Percentiles rank a stretch among this genome's conserved stretches.
phyloP scores from a whole-genome alignment of 2,113 vertebrate genomes.

The Salvator merianae region DNA sequence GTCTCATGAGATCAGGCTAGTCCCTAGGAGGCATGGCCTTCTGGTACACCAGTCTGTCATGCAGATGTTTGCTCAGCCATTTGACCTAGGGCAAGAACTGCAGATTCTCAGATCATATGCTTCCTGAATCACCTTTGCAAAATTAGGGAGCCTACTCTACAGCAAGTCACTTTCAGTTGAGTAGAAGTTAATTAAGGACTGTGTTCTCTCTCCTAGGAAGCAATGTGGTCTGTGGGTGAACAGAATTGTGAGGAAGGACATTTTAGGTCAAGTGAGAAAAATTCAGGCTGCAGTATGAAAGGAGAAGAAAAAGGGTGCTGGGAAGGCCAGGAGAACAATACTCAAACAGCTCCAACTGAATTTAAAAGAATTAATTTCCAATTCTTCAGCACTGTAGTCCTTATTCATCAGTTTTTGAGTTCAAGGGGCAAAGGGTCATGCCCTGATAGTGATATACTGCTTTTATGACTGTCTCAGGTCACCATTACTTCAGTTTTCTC shows the following conservation, averaged over 20 bases:
- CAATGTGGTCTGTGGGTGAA: background rate
- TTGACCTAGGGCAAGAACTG: background rate
- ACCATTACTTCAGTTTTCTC: slow-evolving; percentile 28
- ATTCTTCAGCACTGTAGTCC: background rate
- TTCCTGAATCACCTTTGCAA: background rate
- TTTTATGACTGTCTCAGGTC: background rate
- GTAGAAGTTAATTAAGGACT: background rate
- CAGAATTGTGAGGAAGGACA: background rate
- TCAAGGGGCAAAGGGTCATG: background rate
- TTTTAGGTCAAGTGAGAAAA: background rate
- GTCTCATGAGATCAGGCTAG: too few relatives aligned
- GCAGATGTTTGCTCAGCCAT: background rate
- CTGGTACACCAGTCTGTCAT: background rate
- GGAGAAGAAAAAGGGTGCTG: background rate
- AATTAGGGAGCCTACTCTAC: background rate
- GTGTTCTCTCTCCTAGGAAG: background rate
- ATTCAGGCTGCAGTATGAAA: background rate
- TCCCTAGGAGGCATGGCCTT: background rate
- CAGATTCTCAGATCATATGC: background rate
- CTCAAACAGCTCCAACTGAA: background rate
- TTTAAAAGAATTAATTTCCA: background rate
- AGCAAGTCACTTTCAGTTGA: background rate
- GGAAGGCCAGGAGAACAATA: background rate
- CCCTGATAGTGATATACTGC: background rate
- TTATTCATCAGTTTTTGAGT: background rate